Evolutionary conservation across 2,888 invertebrate species (phyloP).

Genomic region (Plebejus argus): DNA sequence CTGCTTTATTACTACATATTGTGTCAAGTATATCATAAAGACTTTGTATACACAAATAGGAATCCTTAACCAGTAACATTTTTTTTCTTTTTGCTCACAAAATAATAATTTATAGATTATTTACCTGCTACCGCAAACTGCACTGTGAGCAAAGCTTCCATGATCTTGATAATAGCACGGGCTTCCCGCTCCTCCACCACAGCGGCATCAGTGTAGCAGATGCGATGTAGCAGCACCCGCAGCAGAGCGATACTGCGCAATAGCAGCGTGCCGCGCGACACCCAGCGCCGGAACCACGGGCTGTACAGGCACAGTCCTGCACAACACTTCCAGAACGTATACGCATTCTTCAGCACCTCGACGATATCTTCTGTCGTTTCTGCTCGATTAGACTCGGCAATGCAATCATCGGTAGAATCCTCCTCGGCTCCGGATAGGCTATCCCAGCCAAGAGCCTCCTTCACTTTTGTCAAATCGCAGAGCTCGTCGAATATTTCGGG

Average conservation of each 20-base stretch:
- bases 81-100: neutral
- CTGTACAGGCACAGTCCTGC: constrained; percentile 78
- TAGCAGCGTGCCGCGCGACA: constrained; percentile 63
- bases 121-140: constrained; percentile 71
- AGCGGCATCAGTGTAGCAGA: constrained; percentile 51
- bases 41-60: neutral
- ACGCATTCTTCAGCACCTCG: constrained; percentile 64
- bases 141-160: constrained; percentile 70
- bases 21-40: neutral
- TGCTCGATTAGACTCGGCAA: constrained; percentile 44
- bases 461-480: constrained; percentile 57
- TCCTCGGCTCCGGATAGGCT: constrained; percentile 3
- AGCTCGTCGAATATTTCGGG: constrained; percentile 58
- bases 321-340: constrained; percentile 77
- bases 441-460: constrained; percentile 49
- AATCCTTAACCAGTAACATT: neutral
- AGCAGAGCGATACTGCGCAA: constrained; percentile 65
- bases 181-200: constrained; percentile 46
- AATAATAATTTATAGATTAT: neutral
- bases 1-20: neutral
- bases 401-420: constrained; percentile 34
- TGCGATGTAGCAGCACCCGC: constrained; percentile 56
- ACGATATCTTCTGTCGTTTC: constrained; percentile 53
- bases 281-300: constrained; percentile 73
- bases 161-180: constrained; percentile 60